A percentile compares a stretch with the other conserved stretches of the same genome.
Conservation (phyloP, 2,797 vertebrate genomes). For the Chloroceryle amazona region DNA sequence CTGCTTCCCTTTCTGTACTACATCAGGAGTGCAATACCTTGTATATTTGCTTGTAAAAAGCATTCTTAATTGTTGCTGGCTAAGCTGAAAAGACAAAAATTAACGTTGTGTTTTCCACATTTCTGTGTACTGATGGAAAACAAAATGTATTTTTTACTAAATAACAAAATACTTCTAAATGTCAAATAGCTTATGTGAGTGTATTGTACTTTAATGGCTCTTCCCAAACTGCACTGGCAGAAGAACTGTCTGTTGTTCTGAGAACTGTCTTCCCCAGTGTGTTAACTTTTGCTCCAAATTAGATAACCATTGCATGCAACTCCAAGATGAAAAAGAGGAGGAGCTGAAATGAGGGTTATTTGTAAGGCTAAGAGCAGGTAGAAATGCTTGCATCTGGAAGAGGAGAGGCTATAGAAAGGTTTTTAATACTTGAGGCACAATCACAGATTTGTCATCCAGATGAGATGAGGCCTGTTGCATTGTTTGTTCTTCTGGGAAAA, state of each 20-base stretch:
- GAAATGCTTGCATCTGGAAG: background rate
- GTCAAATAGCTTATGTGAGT: background rate
- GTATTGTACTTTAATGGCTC: background rate
- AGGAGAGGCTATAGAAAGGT: background rate
- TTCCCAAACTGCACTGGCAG: background rate
- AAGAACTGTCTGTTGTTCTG: background rate
- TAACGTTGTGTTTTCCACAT: background rate
- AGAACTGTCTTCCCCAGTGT: background rate
- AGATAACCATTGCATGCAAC: background rate
- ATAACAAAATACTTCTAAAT: background rate
- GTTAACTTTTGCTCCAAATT: background rate
- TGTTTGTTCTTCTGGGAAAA: slow-evolving; percentile 21
- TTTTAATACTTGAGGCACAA: background rate
- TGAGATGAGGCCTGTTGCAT: background rate
- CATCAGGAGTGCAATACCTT: background rate
- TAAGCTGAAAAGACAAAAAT: background rate
- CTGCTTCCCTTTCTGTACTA: background rate
- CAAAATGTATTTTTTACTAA: slow-evolving; percentile 49
- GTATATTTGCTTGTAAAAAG: background rate
- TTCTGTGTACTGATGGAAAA: background rate
- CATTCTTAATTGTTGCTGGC: background rate
- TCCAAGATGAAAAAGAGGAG: background rate
- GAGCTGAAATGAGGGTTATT: background rate
- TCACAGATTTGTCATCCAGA: background rate
- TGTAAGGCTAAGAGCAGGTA: background rate